Conservation (phyloP, 2,888 invertebrate genomes). For the Micoletzkya japonica region DNA sequence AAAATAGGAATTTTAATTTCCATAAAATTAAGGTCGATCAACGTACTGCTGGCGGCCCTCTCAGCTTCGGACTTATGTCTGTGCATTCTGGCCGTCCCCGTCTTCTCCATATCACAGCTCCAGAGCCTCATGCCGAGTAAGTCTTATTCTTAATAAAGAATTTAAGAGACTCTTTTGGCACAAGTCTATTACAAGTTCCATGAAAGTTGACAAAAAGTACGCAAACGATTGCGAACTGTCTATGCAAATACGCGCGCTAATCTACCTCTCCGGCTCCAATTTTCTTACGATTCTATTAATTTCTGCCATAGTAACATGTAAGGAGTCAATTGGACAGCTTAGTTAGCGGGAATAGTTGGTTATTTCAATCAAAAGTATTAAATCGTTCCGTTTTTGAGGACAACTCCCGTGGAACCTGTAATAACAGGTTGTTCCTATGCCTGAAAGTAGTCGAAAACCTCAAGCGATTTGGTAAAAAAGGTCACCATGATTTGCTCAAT, state of each 20-base stretch:
- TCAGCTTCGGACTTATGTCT: slow-evolving; percentile 55
- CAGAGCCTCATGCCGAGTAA: slow-evolving; percentile 43
- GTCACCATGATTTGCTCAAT: neutral
- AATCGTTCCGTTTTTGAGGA: no score
- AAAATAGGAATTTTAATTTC: no score
- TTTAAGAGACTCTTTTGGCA: no score
- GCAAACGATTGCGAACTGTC: no score
- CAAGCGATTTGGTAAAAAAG: neutral
- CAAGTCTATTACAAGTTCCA: neutral
- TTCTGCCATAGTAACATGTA: slow-evolving; percentile 17
- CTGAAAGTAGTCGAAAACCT: neutral
- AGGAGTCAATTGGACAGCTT: neutral
- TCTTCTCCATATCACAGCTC: slow-evolving; percentile 51
- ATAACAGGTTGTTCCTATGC: neutral
- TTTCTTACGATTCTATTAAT: no score
- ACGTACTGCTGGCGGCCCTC: slow-evolving; percentile 56
- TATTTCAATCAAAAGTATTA: no score
- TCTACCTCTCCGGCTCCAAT: neutral
- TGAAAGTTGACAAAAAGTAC: no score
- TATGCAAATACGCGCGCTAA: neutral
- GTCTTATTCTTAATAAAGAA: no score
- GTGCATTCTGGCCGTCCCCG: slow-evolving; percentile 57
- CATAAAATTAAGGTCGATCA: slow-evolving; percentile 49
- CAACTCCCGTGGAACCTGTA: no score
- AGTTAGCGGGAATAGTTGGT: no score